Base-by-base conservation (phyloP, 2,797 vertebrate genomes). In the Scolopax bukidnonensis region DNA sequence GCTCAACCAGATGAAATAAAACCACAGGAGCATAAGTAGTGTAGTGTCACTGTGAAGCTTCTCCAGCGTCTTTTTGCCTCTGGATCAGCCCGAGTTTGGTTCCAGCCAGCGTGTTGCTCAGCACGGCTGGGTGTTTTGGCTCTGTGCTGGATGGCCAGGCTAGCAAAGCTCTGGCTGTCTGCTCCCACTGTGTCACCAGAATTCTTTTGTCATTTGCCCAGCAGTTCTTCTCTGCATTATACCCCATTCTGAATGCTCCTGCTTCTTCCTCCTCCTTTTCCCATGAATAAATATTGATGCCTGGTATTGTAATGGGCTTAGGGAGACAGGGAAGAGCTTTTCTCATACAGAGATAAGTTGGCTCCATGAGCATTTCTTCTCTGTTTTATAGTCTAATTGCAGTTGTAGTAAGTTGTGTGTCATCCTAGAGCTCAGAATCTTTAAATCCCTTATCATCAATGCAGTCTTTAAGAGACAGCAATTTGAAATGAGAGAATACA, bases 1-100 rank as follows among this genome's bases (percentile, higher is more conserved):
- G 63, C 74, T 91, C 65, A 51, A 20, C 24, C 32, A 59, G 41
- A 59, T 78, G 68, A 89, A 91, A 63, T 85, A 79, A 78, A 87
- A 59, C 45, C 73, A 40, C n/a, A 53, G 67, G 51, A 56, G 25
- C 0, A 0, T 43, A 63, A 51, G 36, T 28, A 74, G 51, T 20
- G 7, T 18, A n/a, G 70, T 41, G 38, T 78, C 51, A 28, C 33
- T 69, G 30, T 50, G 45, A 77, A 89, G 47, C n/a, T 75, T 18
- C 57, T 65, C 45, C 15, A 19, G 38, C 9, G 14, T 60, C 75
- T 84, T 82, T 82, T 70, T 23, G 56, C 20, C 28, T 82, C 60
- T 91, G 50, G 15, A 18, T 71, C 30, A 7, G 23, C 17, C 25
- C 17, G 20, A 59, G n/a, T 78, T 77, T 81, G 43, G 24, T 54